Percentiles rank a stretch among this genome's conserved stretches.
Evolutionary conservation across 1,140 invertebrate genomes (phyloP).

Genomic region (Helicoverpa armigera): DNA sequence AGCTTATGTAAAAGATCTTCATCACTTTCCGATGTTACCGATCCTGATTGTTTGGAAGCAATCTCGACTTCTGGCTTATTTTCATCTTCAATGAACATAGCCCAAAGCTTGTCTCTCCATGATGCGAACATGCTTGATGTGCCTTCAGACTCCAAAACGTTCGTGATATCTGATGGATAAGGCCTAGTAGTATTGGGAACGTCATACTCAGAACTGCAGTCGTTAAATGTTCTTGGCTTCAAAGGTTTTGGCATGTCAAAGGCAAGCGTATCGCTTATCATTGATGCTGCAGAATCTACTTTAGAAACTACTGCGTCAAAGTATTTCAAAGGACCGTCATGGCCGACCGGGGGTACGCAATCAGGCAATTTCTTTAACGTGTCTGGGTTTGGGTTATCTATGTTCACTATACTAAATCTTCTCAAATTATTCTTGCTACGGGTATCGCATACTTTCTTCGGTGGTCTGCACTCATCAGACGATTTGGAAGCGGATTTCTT

Average conservation of each 20-base stretch:
- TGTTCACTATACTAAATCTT: slow-evolving; percentile 6
- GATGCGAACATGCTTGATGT: slow-evolving; percentile 59
- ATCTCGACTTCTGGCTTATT: not conserved
- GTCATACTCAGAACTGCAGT: slow-evolving; percentile 48
- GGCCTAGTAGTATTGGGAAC: not conserved
- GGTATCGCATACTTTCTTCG: not conserved
- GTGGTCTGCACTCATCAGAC: not conserved
- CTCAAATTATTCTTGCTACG: not conserved
- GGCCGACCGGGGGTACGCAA: not conserved
- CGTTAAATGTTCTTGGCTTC: slow-evolving; percentile 33
- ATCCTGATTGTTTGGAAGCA: not conserved
- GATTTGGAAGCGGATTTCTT: slow-evolving; percentile 31
- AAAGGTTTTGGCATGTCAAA: slow-evolving; percentile 36
- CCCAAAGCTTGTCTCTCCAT: slow-evolving; percentile 65
- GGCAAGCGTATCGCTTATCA: slow-evolving; percentile 47
- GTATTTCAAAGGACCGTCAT: not conserved
- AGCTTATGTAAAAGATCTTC: slow-evolving; percentile 47
- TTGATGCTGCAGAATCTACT: slow-evolving; percentile 51
- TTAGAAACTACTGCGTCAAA: slow-evolving; percentile 39
- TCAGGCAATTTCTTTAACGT: not conserved
- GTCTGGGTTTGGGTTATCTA: not conserved
- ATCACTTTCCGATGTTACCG: slow-evolving; percentile 37
- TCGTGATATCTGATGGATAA: slow-evolving; percentile 47
- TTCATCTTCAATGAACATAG: slow-evolving; percentile 61
- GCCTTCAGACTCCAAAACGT: not conserved